These are phyloP conservation scores for Heliconius eleuchia DNA, from an alignment of 1,140 invertebrate species.

Conservation along the genomic window DNA sequence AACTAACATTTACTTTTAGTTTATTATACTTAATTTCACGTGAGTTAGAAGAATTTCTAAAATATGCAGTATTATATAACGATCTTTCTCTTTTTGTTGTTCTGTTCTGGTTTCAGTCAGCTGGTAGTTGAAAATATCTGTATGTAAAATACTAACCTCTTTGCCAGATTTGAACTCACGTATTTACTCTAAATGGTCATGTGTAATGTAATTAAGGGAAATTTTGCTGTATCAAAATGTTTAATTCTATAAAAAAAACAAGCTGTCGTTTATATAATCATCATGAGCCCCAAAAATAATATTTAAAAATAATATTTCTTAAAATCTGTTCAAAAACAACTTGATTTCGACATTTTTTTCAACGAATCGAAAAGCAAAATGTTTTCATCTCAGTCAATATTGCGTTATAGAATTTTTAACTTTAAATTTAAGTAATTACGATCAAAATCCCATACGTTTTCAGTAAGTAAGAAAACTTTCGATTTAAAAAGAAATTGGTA, in stretches of 20 bases:
- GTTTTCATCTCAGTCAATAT: not conserved
- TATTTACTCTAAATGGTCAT: too few species aligned
- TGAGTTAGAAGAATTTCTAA: constrained; percentile 21
- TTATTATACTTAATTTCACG: not conserved
- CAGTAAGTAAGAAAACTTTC: constrained; percentile 52
- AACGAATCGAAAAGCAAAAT: not conserved
- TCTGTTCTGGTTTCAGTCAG: not conserved
- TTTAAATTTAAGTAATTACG: not conserved
- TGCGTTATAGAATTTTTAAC: not conserved
- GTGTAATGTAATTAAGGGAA: too few species aligned
- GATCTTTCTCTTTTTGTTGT: not conserved
- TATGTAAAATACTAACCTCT: not conserved
- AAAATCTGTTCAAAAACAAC: too few species aligned
- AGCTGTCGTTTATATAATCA: too few species aligned
- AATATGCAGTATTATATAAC: constrained; percentile 1
- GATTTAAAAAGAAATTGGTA: constrained; percentile 49
- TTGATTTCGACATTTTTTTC: not conserved
- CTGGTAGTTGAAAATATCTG: not conserved
- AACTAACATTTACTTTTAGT: not conserved
- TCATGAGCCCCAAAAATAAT: too few species aligned
- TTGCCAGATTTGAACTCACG: too few species aligned
- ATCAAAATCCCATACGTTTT: not conserved
- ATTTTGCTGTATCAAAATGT: too few species aligned
- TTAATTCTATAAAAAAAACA: too few species aligned
- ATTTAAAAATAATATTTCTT: too few species aligned